Conservation (phyloP, 2,113 vertebrate genomes). For the Ornithorhynchus anatinus region DNA sequence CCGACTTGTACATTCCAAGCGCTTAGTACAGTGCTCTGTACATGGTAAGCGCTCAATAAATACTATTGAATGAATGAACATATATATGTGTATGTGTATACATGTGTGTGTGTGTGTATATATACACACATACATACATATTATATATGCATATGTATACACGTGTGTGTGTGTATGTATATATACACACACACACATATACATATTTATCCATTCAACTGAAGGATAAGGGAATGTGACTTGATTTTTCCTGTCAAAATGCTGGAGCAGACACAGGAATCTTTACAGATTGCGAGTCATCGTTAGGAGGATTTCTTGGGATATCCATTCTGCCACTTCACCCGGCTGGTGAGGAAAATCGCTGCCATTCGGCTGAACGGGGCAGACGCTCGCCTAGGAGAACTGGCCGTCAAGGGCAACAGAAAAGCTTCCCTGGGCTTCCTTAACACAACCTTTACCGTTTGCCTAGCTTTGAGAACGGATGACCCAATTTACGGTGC, state of each 20-base stretch:
- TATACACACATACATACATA: too few relatives aligned
- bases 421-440: constrained; percentile 52
- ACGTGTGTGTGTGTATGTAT: too few relatives aligned
- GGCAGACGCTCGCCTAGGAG: constrained; percentile 55
- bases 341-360: constrained; percentile 27
- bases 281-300: neutral
- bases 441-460: constrained; percentile 51
- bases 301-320: neutral
- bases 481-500: constrained; percentile 41
- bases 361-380: constrained; percentile 39
- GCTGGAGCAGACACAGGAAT: neutral
- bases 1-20: too few relatives aligned
- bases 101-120: too few relatives aligned
- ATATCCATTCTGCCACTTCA: constrained; percentile 38
- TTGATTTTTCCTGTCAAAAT: neutral
- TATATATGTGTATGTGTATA: too few relatives aligned
- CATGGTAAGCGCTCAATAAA: too few relatives aligned
- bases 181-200: too few relatives aligned
- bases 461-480: constrained; percentile 49
- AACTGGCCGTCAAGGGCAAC: constrained; percentile 49
- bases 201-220: too few relatives aligned
- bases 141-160: too few relatives aligned
- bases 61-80: too few relatives aligned
- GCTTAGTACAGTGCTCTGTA: too few relatives aligned
- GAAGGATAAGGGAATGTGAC: neutral